These are phyloP conservation scores for Gymnopithys bicolor DNA, from an alignment of 2,797 vertebrate genomes.

Conservation along the genomic window DNA sequence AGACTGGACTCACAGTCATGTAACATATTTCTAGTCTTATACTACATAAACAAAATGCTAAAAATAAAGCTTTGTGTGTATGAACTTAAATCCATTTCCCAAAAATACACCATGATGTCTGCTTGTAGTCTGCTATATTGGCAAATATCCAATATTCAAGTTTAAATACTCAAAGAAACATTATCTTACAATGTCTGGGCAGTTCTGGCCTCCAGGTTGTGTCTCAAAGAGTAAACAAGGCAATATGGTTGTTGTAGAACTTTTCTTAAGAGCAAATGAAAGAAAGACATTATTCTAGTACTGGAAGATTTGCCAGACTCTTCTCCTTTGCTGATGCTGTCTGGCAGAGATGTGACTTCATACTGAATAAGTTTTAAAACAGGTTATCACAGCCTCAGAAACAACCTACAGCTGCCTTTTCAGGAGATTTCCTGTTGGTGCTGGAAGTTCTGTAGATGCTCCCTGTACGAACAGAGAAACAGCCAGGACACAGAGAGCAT, in stretches of 20 bases:
- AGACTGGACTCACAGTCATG: not conserved
- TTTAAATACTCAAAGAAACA: not conserved
- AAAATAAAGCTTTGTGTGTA: not conserved
- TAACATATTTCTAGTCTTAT: not conserved
- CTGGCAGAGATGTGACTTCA: not conserved
- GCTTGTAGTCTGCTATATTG: not conserved
- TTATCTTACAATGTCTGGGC: not conserved
- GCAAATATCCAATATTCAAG: not conserved
- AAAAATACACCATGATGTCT: not conserved
- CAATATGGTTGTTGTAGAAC: not conserved
- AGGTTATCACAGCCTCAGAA: not conserved
- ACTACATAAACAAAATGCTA: not conserved
- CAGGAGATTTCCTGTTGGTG: not conserved
- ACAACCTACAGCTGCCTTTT: not conserved
- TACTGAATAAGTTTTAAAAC: not conserved
- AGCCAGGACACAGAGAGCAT: not conserved
- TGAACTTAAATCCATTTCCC: not conserved
- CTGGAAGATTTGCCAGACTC: not conserved
- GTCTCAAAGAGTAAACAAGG: not conserved
- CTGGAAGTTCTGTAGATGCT: not conserved
- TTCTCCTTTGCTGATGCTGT: not conserved
- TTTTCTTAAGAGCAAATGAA: not conserved
- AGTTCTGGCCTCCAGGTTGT: not conserved
- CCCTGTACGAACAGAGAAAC: rapidly evolving
- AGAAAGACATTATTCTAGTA: not conserved